Evolutionary conservation across 2,888 invertebrate genomes (phyloP), one percentile per base, ranked within the genome.

Genomic region (Aphrophora alni): DNA sequence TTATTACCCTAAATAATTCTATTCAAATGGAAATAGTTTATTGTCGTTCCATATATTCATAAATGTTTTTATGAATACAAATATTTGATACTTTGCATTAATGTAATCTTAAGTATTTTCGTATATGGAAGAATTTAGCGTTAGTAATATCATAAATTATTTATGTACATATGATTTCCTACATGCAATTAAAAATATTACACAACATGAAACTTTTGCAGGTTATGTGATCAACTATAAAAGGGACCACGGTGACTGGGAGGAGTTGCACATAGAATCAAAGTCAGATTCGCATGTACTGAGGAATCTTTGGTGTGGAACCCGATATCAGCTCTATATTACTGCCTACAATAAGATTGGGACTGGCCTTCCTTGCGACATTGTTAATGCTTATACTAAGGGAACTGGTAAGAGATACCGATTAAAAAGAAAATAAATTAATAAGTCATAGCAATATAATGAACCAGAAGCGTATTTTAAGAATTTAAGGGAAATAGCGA

Each of bases 211-310:
- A 26, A 71, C 17, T 2, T 44, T 77, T 85, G 77, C 87, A 90
- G 96, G 96, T 44, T 97, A 96, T 88, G 95, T 96, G 5, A 95
- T 97, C 83, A 96, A 96, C 89, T 97, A 96, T 88, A 96, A 96
- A 87, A 91, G 95, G 17, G 95, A 96, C 85, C 95, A 95, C 86
- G 97, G 97, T 0, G 97, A 97, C 86, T 97, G 97, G 97, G 96
- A 97, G 87, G 97, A 97, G 88, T 89, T 96, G 82, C 96, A 96
- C 88, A 94, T 97, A 78, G 94, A 95, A 84, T 93, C 95, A 8
- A 93, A 95, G 82, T 93, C 93, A 7, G 94, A 94, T 82, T 93
- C 95, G 80, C 95, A 95, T 87, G 91, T 95, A 82, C 88, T 97
- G 51, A 93, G 94, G 70, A 95, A 95, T 88, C 89, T 97, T 69